phyloP scores from a whole-genome alignment of 2,113 vertebrate genomes.

The Puntigrus tetrazona region DNA sequence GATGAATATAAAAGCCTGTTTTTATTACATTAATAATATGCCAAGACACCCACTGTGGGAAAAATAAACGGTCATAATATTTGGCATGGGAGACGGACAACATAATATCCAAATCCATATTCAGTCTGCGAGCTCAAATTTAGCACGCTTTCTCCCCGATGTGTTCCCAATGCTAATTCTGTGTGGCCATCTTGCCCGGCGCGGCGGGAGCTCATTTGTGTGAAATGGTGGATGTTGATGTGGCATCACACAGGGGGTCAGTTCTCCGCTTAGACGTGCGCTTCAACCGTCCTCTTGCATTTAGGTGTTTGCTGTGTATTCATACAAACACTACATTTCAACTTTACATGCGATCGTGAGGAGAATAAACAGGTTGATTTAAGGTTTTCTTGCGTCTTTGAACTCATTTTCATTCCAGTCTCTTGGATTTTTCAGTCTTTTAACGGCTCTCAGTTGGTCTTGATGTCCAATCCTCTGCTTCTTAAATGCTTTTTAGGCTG shows the following conservation, averaged over 20 bases:
- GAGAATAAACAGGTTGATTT: slow-evolving; percentile 19
- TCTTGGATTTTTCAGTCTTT: slow-evolving; percentile 13
- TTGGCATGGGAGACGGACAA: slow-evolving; percentile 71
- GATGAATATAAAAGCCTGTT: slow-evolving; percentile 68
- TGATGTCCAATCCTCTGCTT: not conserved
- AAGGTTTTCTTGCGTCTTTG: slow-evolving; percentile 65
- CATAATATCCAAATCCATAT: slow-evolving; percentile 81
- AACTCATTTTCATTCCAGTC: not conserved
- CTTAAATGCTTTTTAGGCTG: not conserved
- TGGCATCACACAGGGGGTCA: slow-evolving; percentile 75
- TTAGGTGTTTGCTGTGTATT: slow-evolving; percentile 74
- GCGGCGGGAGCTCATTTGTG: slow-evolving; percentile 69
- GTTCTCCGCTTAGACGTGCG: slow-evolving; percentile 61
- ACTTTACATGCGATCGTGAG: slow-evolving; percentile 59
- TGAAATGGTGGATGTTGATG: slow-evolving; percentile 72
- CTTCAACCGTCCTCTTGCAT: slow-evolving; percentile 10
- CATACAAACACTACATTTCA: slow-evolving; percentile 65
- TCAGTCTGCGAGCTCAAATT: slow-evolving; percentile 74
- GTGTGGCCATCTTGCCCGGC: slow-evolving; percentile 59
- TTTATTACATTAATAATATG: slow-evolving; percentile 73
- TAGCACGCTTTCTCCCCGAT: slow-evolving; percentile 67
- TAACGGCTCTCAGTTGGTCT: slow-evolving; percentile 15
- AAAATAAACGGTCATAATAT: slow-evolving; percentile 68
- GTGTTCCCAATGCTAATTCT: slow-evolving; percentile 73
- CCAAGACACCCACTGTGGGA: slow-evolving; percentile 62